Evolutionary conservation across 2,888 invertebrate genomes (phyloP).

Genomic region (Sminthurides aquaticus): DNA sequence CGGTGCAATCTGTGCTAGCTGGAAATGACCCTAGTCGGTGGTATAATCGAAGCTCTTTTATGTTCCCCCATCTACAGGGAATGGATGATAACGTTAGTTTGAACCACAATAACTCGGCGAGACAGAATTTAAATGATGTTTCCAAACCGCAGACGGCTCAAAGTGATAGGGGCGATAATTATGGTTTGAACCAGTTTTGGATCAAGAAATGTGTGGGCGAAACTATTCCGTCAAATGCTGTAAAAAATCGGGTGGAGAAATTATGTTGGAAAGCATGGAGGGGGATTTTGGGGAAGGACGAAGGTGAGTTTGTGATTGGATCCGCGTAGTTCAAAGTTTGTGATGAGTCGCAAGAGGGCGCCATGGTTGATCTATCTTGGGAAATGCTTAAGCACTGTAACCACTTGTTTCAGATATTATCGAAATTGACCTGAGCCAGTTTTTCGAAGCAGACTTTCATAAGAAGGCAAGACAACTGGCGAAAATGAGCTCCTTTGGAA

Average conservation of each 20-base stretch:
- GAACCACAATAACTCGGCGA: background rate
- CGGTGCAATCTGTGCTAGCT: background rate
- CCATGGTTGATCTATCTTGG: too few relatives aligned
- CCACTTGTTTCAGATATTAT: constrained; percentile 29
- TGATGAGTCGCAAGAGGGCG: too few relatives aligned
- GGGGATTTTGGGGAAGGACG: constrained; percentile 12
- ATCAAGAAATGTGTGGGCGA: constrained; percentile 39
- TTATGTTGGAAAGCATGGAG: constrained; percentile 37
- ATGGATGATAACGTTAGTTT: constrained; percentile 1
- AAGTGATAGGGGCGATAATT: background rate
- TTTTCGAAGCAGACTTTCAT: constrained; percentile 27
- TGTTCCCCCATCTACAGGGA: constrained; percentile 15
- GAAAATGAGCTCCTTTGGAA: constrained; percentile 18
- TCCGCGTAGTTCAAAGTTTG: background rate
- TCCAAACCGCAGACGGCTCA: too few relatives aligned
- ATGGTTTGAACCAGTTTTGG: constrained; percentile 23
- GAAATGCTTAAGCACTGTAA: too few relatives aligned
- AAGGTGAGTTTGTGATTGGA: constrained; percentile 14
- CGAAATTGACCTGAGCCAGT: constrained; percentile 34
- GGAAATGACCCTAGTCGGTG: background rate
- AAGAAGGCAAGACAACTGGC: constrained; percentile 20
- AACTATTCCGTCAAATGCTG: constrained; percentile 36
- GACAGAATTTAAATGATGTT: background rate
- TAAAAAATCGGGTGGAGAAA: constrained; percentile 38
- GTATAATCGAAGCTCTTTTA: constrained; percentile 5